Percentiles rank a stretch among this genome's conserved stretches.
These are phyloP conservation scores for Leptinotarsa undecemlineata DNA, from an alignment of 1,140 invertebrate species.

Conservation along the genomic window DNA sequence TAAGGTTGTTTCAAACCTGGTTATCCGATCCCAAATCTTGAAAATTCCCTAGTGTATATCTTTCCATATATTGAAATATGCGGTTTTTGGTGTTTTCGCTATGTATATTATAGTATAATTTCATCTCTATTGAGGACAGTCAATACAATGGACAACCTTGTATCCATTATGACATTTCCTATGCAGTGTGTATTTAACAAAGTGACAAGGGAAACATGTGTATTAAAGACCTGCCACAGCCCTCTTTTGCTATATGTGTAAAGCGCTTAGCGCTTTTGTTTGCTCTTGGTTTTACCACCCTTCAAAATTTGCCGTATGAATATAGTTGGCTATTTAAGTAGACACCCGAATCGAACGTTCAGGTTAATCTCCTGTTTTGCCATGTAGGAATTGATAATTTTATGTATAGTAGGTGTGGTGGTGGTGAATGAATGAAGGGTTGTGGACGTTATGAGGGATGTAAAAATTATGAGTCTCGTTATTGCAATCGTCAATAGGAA, in stretches of 20 bases:
- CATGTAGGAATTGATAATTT: neutral
- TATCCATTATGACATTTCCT: conserved; percentile 38
- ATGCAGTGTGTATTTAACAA: conserved; percentile 53
- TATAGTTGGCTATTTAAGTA: conserved; percentile 22
- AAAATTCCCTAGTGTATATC: too few species aligned
- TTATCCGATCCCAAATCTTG: too few species aligned
- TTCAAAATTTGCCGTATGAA: conserved; percentile 19
- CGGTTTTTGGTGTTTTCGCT: neutral
- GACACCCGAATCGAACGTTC: conserved; percentile 11
- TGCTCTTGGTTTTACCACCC: conserved; percentile 35
- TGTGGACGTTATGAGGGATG: too few species aligned
- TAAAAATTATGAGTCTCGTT: too few species aligned
- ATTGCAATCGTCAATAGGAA: too few species aligned
- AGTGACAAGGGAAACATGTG: conserved; percentile 51
- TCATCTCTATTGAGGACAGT: too few species aligned
- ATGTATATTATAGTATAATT: too few species aligned
- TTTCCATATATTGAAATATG: conserved; percentile 35
- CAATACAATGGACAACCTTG: neutral
- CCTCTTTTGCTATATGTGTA: conserved; percentile 34
- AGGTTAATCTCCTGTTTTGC: conserved; percentile 24
- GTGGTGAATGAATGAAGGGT: too few species aligned
- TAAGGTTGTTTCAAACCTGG: too few species aligned
- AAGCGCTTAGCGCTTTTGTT: conserved; percentile 39
- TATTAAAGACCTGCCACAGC: conserved; percentile 44
- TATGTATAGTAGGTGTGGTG: neutral